Base-by-base conservation (phyloP, 2,797 vertebrate species). In the Apogon hyalosoma region DNA sequence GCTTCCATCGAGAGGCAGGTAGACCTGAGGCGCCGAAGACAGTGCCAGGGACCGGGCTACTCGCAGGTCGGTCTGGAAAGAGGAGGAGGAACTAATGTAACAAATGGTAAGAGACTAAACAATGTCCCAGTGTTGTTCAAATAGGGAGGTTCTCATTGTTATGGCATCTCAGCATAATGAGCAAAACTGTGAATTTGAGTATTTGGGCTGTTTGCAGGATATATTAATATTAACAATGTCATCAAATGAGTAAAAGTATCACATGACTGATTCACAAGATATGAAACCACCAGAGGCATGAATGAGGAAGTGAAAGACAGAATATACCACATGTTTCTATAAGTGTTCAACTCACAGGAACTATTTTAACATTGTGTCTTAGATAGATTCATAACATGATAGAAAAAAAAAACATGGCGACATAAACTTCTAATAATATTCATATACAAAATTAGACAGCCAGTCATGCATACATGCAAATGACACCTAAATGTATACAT, bases 21-120 rank as follows among this genome's bases (percentile, higher is more conserved):
- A 91, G 58, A 81, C 91, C 79, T 47, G 93, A 65, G 83, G 95
- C 88, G 89, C 92, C 90, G 68, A 59, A 14, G 83, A 85, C 7
- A 84, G 6, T 1, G 76, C 55, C 66, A 86, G 3, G 1, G 73
- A 72, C 55, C 77, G 83, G 15, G 79, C 46, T 40, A 78, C 40
- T 11, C 75, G 76, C 6, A 76, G 61, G 56, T 92, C 83, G 63
- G 73, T 63, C 91, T 92, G 31, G 1, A 6, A 11, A 41, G 39
- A 68, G 24, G 39, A 65, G 33, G 38, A n/a, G 11, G 42, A 13
- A 66, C 14, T n/a, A 50, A 45, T 14, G 10, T 21, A 11, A 57
- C 11, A 69, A 41, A 50, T 33, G 7, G 7, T 36, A 36, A 36
- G 33, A 36, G 33, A 3, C 33, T 36, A 10, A 36, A 36, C 33